These are phyloP conservation scores for Tenthredo distinguenda DNA, from an alignment of 2,888 invertebrate genomes.

Conservation along the genomic window DNA sequence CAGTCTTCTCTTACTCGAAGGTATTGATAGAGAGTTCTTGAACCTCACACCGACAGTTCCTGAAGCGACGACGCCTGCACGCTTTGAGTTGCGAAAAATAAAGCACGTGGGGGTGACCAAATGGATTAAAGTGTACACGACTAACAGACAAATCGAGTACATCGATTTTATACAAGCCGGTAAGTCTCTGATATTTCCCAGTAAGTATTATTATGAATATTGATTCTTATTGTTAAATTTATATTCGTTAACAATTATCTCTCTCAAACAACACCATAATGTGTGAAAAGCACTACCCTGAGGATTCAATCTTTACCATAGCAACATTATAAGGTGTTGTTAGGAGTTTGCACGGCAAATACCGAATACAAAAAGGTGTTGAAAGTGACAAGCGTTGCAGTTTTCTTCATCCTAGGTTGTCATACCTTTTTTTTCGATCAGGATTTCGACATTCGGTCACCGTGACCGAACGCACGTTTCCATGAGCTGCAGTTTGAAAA, in stretches of 20 bases:
- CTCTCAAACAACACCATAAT: conserved; percentile 23
- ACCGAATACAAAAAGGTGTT: background rate
- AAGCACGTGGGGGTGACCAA: conserved; percentile 29
- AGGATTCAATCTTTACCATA: background rate
- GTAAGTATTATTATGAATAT: background rate
- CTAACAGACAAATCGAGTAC: conserved; percentile 5
- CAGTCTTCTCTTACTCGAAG: conserved; percentile 25
- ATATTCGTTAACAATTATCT: conserved; percentile 18
- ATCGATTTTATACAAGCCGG: conserved; percentile 42
- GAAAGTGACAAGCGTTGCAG: background rate
- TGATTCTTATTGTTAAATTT: conserved; percentile 8
- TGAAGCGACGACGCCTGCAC: conserved; percentile 10
- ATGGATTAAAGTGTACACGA: conserved; percentile 38
- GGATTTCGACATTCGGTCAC: too few relatives aligned
- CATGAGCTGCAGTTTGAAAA: too few relatives aligned
- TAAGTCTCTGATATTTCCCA: conserved; percentile 19
- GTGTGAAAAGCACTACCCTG: conserved; percentile 15
- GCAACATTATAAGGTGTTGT: conserved; percentile 18
- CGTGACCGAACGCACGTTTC: too few relatives aligned
- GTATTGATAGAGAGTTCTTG: background rate
- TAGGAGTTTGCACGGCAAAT: background rate
- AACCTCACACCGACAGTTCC: background rate
- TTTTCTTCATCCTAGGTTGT: background rate
- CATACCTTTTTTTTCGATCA: too few relatives aligned
- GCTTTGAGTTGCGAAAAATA: conserved; percentile 23